These are phyloP conservation scores for Mus pahari DNA, from an alignment of 2,113 vertebrate species.

Conservation along the genomic window DNA sequence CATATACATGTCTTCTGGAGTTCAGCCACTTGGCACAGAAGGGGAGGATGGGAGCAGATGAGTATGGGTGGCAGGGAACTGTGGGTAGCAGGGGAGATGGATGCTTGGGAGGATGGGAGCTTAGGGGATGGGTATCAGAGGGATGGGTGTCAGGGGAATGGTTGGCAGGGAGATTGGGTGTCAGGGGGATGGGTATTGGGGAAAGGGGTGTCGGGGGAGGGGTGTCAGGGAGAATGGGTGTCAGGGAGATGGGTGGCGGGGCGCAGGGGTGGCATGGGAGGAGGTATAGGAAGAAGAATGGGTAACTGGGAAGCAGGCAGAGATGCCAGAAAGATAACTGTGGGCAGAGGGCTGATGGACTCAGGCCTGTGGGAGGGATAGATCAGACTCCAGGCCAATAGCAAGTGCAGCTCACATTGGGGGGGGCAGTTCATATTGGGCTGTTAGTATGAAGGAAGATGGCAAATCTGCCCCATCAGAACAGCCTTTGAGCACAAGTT, in stretches of 20 bases:
- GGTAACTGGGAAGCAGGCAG: neutral
- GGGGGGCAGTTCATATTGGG: accelerated
- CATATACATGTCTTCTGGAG: neutral
- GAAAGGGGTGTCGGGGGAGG: neutral
- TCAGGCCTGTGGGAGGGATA: neutral
- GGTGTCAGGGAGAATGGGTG: neutral
- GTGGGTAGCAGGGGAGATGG: too few species aligned
- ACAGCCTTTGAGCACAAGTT: accelerated
- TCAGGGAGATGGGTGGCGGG: neutral
- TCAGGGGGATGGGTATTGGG: neutral
- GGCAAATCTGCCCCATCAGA: accelerated
- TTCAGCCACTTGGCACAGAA: too few species aligned
- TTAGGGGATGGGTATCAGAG: too few species aligned
- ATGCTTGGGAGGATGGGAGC: too few species aligned
- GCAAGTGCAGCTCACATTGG: accelerated
- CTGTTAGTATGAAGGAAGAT: neutral
- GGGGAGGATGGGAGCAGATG: neutral
- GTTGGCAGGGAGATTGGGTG: neutral
- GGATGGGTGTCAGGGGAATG: neutral
- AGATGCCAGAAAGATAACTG: accelerated
- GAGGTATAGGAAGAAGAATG: neutral
- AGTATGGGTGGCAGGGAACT: neutral
- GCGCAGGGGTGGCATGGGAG: neutral
- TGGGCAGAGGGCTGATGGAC: accelerated
- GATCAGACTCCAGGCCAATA: too few species aligned